phyloP scores from a whole-genome alignment of 2,797 vertebrate genomes.

The Gambusia yucatana region DNA sequence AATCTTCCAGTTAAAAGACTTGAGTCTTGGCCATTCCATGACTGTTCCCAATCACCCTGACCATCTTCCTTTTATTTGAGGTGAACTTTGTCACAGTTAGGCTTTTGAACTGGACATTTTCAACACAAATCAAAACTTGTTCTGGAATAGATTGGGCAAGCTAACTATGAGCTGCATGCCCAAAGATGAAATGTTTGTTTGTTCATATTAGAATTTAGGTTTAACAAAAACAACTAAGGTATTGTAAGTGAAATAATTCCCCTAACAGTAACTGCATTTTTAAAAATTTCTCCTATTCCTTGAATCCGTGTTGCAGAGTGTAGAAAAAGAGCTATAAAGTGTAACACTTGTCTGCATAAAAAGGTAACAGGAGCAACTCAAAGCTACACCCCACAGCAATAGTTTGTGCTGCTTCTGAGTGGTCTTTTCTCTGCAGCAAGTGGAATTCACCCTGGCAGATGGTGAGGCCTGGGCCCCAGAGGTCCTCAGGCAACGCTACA shows the following conservation, averaged over 20 bases:
- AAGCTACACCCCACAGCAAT: conserved; percentile 73
- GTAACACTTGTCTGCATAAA: conserved; percentile 60
- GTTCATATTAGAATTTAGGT: background rate
- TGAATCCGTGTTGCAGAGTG: conserved; percentile 24
- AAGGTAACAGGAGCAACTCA: conserved; percentile 74
- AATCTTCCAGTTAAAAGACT: background rate
- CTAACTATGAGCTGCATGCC: background rate
- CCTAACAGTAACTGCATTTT: no score
- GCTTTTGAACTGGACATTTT: background rate
- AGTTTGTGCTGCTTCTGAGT: conserved; percentile 65
- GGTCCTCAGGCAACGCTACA: conserved; percentile 83
- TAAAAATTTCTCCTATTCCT: conserved; percentile 39
- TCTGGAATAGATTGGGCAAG: background rate
- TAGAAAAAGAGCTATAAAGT: conserved; percentile 56
- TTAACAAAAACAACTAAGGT: background rate
- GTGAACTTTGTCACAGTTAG: background rate
- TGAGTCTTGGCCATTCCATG: background rate
- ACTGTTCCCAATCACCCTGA: background rate
- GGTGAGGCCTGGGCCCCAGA: conserved; percentile 76
- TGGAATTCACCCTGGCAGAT: conserved; percentile 83
- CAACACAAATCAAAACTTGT: background rate
- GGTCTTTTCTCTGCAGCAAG: conserved; percentile 35
- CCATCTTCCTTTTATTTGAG: background rate
- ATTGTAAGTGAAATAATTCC: background rate
- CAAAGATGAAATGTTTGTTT: background rate